Conservation (phyloP, 2,797 vertebrate genomes). For the Trachops cirrhosus region DNA sequence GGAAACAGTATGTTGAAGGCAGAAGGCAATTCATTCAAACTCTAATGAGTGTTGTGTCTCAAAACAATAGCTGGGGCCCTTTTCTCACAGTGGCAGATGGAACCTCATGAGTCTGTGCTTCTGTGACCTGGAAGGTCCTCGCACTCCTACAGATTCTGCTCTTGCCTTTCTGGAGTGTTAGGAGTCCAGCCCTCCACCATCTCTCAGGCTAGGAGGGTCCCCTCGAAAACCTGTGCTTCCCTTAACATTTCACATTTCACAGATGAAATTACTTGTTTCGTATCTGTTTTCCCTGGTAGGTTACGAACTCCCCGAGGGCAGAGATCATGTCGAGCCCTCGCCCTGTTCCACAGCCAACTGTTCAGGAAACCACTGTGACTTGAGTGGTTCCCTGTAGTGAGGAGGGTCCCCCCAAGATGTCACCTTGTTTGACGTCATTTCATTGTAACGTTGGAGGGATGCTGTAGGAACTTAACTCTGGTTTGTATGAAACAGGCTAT, state of each 20-base stretch:
- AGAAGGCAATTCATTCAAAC: not conserved
- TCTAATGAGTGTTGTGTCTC: not conserved
- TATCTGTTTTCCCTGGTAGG: not conserved
- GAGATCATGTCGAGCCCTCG: not conserved
- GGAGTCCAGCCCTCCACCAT: no score
- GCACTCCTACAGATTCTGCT: not conserved
- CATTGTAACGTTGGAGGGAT: no score
- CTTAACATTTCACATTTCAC: not conserved
- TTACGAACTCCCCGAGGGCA: no score
- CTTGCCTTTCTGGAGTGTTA: no score
- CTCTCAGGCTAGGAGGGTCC: not conserved
- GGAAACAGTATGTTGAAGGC: not conserved
- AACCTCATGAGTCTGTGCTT: not conserved
- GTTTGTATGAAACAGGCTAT: no score
- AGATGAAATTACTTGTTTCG: not conserved
- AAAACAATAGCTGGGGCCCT: not conserved
- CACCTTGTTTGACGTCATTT: no score
- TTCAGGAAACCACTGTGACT: not conserved
- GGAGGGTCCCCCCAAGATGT: no score
- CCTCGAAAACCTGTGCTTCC: not conserved
- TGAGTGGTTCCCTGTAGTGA: no score
- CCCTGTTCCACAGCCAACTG: not conserved
- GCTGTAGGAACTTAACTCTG: no score
- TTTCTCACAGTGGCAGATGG: not conserved
- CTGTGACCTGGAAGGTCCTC: not conserved